Base-by-base conservation (phyloP, 1,140 invertebrate genomes). In the Heliconius eleuchia region DNA sequence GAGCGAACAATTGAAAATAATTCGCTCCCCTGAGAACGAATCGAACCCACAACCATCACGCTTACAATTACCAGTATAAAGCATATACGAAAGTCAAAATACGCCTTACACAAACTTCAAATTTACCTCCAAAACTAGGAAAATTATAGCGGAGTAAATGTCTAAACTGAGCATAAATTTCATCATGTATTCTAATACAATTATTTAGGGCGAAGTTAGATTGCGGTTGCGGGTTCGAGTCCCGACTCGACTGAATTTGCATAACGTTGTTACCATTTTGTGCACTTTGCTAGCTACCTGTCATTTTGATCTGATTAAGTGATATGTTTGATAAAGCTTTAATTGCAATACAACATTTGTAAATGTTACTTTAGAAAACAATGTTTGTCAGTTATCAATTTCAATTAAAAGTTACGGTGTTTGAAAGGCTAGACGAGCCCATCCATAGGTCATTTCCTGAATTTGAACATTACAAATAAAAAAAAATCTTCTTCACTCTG, bases 151-250 rank as follows among this genome's bases (percentile, higher is more conserved):
- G 57, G 39, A 18, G 57, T 71, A 73, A 55, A 73, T 57, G 52
- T 78, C 77, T 71, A 66, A 73, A 78, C 77, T 78, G 72, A 50
- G 74, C 77, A 78, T 78, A 78, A 78, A 78, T 78, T 73, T 73
- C 52, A 71, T 77, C 75, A 77, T 71, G 46, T 66, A 71, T 66
- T 66, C 27, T 66, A 27, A 42, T 23, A 46, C 75, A 71, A 77
- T 71, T 71, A 71, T 76, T 76, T 77, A 77, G 75, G 39, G 42
- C 42, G 19, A 66, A 77, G 75, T 77, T 77, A 77, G 66, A 77
- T 66, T 74, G 77, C 77, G 77, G 72, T 74, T 30, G 77, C 11
- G 52, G 71, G 71, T 78, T 78, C 77, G 71, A 73, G 52, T 77
- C 66, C 75, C 55, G n/a, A 9, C 9, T 23, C n/a, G 66, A 77